Conservation (phyloP, 2,888 invertebrate species). For the Cynaeus angustus region DNA sequence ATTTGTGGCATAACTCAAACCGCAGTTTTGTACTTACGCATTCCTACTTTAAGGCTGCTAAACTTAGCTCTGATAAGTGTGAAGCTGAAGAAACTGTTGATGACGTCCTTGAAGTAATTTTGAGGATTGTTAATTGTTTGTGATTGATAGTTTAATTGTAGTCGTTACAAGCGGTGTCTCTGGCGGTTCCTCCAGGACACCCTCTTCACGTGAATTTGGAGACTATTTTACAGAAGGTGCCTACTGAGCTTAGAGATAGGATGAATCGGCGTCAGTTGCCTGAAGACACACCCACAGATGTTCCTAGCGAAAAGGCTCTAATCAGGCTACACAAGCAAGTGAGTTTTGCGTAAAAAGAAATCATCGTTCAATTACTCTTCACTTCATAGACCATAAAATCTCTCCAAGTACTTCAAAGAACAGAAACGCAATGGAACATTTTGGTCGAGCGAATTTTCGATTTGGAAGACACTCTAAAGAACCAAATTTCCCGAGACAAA, state of each 20-base stretch:
- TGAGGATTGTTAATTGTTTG: neutral
- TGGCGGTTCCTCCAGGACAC: conserved; percentile 84
- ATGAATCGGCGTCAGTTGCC: conserved; percentile 79
- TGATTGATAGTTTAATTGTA: conserved; percentile 67
- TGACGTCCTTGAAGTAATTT: conserved; percentile 89
- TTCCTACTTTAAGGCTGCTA: conserved; percentile 95
- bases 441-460: conserved; percentile 86
- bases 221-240: conserved; percentile 91
- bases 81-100: conserved; percentile 98
- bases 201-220: conserved; percentile 87
- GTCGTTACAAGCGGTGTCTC: conserved; percentile 88
- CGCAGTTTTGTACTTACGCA: conserved; percentile 88
- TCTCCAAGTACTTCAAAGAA: conserved; percentile 92
- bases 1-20: conserved; percentile 92
- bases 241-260: conserved; percentile 83
- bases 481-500: conserved; percentile 78
- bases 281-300: conserved; percentile 77
- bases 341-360: neutral
- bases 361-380: too few relatives aligned
- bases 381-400: conserved; percentile 84
- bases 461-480: conserved; percentile 91
- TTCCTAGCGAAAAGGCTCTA: conserved; percentile 88
- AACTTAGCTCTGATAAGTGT: conserved; percentile 94
- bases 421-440: conserved; percentile 95
- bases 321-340: conserved; percentile 90